phyloP scores from a whole-genome alignment of 2,888 invertebrate species.

The Zaprionus obscuricornis region DNA sequence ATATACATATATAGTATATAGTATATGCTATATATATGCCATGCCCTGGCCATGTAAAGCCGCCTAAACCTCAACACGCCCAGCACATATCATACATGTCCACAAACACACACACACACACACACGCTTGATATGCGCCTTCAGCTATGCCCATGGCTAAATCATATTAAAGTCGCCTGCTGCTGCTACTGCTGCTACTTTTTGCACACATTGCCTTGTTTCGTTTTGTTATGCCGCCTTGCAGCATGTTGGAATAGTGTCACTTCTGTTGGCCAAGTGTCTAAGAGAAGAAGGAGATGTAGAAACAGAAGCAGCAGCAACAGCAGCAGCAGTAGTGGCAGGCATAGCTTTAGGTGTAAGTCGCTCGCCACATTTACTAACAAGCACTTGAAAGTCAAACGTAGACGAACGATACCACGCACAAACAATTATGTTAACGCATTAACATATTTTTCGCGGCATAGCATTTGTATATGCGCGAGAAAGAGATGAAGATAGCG shows the following conservation, averaged over 20 bases:
- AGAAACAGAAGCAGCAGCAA: no score
- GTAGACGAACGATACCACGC: no score
- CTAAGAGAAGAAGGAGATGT: no score
- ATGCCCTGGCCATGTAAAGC: no score
- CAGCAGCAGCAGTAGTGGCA: no score
- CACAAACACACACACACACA: neutral
- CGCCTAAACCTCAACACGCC: neutral
- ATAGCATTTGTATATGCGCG: no score
- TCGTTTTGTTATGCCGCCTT: constrained; percentile 10
- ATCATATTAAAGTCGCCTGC: constrained; percentile 65
- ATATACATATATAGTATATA: constrained; percentile 3
- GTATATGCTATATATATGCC: no score
- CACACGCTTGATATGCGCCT: neutral
- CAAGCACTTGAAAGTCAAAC: constrained; percentile 23
- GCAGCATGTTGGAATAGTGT: constrained; percentile 68
- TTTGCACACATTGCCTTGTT: constrained; percentile 3
- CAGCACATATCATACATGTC: neutral
- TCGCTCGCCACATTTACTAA: no score
- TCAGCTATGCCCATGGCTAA: constrained; percentile 46
- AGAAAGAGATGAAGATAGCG: constrained; percentile 7
- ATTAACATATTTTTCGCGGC: constrained; percentile 55
- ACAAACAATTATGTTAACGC: constrained; percentile 56
- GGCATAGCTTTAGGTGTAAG: no score
- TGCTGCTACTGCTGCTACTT: neutral
- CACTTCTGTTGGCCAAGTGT: constrained; percentile 54